Percentiles rank a stretch among this genome's conserved stretches.
phyloP scores from a whole-genome alignment of 2,113 vertebrate species.

The Pao palembangensis region DNA sequence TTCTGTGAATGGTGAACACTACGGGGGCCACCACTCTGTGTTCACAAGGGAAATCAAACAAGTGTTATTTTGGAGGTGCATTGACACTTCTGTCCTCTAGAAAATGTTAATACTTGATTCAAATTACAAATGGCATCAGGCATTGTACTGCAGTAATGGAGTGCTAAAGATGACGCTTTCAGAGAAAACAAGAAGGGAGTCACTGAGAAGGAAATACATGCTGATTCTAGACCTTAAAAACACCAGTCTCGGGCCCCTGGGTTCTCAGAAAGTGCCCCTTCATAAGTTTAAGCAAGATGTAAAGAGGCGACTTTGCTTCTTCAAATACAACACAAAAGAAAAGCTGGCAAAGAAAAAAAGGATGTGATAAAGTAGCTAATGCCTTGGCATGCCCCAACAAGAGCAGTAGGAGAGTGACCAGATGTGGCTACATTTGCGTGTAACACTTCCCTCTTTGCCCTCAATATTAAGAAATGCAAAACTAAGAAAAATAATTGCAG shows the following conservation, averaged over 20 bases:
- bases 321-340: conserved; percentile 71
- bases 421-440: conserved; percentile 57
- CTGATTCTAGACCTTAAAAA: conserved; percentile 25
- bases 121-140: conserved; percentile 27
- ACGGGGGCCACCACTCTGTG: conserved; percentile 54
- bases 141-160: conserved; percentile 17
- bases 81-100: conserved; percentile 54
- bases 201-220: conserved; percentile 21
- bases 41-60: conserved; percentile 66
- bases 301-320: conserved; percentile 52
- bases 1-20: conserved; percentile 56
- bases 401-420: conserved; percentile 60
- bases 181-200: conserved; percentile 26
- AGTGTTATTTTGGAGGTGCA: conserved; percentile 59
- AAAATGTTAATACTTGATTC: conserved; percentile 45
- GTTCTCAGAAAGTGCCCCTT: conserved; percentile 38
- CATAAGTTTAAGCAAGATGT: conserved; percentile 61
- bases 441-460: conserved; percentile 59
- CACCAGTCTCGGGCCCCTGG: background rate
- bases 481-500: conserved; percentile 45
- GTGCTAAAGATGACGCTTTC: conserved; percentile 2
- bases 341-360: conserved; percentile 64
- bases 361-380: conserved; percentile 76
- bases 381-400: conserved; percentile 71
- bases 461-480: conserved; percentile 52